Conservation (phyloP, 2,113 vertebrate genomes). For the Mesoclemmys tuberculata region DNA sequence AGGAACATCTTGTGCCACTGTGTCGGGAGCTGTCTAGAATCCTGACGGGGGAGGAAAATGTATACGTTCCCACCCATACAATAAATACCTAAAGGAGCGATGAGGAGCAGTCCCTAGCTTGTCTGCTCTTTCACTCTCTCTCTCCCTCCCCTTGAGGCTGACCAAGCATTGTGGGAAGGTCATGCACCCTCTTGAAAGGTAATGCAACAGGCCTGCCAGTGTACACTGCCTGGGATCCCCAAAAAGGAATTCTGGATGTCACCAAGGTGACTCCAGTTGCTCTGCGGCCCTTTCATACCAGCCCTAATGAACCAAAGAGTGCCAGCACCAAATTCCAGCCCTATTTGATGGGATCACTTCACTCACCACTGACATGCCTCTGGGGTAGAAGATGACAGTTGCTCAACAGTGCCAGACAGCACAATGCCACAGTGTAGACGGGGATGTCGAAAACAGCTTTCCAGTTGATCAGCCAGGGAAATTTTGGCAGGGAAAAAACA, state of each 20-base stretch:
- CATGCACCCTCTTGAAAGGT: neutral
- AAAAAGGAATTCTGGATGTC: neutral
- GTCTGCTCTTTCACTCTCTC: neutral
- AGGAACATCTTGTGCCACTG: fast-evolving
- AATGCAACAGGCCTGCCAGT: neutral
- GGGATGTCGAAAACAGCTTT: neutral
- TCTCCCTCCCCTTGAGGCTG: neutral
- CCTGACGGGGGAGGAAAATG: neutral
- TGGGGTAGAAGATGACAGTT: neutral
- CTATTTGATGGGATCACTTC: neutral
- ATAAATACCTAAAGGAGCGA: neutral
- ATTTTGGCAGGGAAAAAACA: neutral
- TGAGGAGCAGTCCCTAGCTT: neutral
- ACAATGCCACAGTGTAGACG: neutral
- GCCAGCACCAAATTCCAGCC: neutral
- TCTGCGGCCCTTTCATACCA: neutral
- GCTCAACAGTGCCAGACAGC: neutral
- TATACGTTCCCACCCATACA: fast-evolving
- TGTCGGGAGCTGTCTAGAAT: neutral
- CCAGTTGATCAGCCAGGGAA: neutral
- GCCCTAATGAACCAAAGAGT: neutral
- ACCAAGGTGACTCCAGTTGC: neutral
- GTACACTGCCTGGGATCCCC: neutral
- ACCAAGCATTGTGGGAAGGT: neutral
- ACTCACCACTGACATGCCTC: neutral